Conservation (phyloP, 2,888 invertebrate species). For the Microctonus brassicae region DNA sequence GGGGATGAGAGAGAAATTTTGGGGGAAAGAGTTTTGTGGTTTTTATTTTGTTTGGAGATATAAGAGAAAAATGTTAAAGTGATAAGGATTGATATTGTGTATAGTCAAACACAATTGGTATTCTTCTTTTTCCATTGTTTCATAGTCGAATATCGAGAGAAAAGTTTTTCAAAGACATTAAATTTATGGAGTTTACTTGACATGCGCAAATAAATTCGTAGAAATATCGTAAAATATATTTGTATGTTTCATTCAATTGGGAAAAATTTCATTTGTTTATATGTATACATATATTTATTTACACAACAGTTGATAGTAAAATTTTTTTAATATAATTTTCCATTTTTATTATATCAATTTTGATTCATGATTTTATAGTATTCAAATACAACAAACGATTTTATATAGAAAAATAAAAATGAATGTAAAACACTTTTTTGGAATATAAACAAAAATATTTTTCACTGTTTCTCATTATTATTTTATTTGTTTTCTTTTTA, state of each 20-base stretch:
- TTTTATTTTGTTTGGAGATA: not conserved
- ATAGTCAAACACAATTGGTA: not conserved
- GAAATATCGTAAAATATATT: conserved; percentile 35
- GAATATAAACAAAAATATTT: not conserved
- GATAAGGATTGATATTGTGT: not conserved
- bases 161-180: conserved; percentile 28
- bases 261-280: not conserved
- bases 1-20: not conserved
- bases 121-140: not conserved
- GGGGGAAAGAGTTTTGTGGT: not conserved
- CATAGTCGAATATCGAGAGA: not conserved
- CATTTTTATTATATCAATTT: not conserved
- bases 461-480: not conserved
- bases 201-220: conserved; percentile 10
- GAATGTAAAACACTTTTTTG: not conserved
- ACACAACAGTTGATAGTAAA: not conserved
- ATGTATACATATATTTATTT: not conserved
- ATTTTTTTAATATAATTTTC: not conserved
- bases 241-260: not conserved
- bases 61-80: not conserved
- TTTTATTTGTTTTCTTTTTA: not conserved
- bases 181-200: conserved; percentile 21
- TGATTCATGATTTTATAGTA: not conserved
- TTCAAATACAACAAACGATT: not conserved
- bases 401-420: not conserved